Evolutionary conservation across 1,140 invertebrate genomes (phyloP).

Genomic region (Micrasema minimum): DNA sequence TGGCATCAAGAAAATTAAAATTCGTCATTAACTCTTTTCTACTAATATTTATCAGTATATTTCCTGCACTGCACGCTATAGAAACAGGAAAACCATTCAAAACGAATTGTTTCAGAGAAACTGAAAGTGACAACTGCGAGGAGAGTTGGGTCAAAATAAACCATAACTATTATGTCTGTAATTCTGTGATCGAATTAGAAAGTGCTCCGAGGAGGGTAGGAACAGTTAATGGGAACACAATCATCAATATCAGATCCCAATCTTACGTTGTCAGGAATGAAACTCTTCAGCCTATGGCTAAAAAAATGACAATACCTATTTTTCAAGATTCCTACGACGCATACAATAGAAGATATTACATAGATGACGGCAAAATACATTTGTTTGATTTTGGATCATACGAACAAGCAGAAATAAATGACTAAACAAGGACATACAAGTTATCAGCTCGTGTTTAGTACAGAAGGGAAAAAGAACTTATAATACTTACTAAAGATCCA

Average conservation of each 20-base stretch:
- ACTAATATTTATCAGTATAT: too few relatives aligned
- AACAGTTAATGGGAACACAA: neutral
- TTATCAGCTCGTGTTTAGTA: neutral
- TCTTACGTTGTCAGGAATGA: neutral
- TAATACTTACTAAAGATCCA: neutral
- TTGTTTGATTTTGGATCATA: neutral
- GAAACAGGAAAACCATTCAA: neutral
- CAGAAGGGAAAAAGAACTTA: neutral
- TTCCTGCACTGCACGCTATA: too few relatives aligned
- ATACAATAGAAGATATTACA: neutral
- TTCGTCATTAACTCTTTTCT: too few relatives aligned
- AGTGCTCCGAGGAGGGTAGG: neutral
- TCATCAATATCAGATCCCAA: neutral
- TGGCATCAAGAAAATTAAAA: too few relatives aligned
- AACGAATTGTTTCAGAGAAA: neutral
- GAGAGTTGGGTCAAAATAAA: constrained; percentile 2
- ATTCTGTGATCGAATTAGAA: neutral
- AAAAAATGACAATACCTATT: neutral
- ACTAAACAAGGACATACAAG: neutral
- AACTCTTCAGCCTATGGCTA: neutral
- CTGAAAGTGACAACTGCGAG: neutral
- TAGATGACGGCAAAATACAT: neutral
- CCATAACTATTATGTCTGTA: neutral
- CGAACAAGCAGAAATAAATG: neutral
- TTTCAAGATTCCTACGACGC: neutral